Evolutionary conservation across 2,797 vertebrate genomes (phyloP), one percentile per base, ranked within the genome.

Genomic region (Podarcis lilfordi): DNA sequence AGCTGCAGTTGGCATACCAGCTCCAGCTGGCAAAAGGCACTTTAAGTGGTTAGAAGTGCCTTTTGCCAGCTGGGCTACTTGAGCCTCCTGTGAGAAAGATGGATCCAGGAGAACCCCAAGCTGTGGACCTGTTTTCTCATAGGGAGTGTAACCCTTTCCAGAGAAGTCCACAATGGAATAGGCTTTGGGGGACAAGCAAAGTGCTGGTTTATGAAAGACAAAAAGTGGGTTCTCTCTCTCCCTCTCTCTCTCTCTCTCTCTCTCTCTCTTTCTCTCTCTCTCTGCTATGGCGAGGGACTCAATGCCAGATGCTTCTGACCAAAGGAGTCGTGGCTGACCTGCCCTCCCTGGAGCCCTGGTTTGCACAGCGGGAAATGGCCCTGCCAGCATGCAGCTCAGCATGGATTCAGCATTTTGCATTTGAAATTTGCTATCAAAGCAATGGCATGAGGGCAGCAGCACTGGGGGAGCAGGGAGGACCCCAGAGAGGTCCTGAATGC

Each of bases 391-490:
- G 90, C 80, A 91, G 88, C 91, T 85, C 84, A 66, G 0, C 91
- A 82, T 1, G 89, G 86, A 75, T 81, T 69, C 72, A 89, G 91
- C 89, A 90, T 19, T 82, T 50, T 81, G 59, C 90, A 0, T 37
- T 45, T 84, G 92, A 88, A 93, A 94, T 91, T 86, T 92, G 93
- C 92, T 92, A 92, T 91, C 88, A 90, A 95, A 87, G 87, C 45
- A 89, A 88, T 0, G 45, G 83, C 8, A 76, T 69, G 27, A 68
- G 27, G 79, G 89, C 86, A 75, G 89, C 85, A 91, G 94, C 92
- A 93, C 11, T n/a, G 75, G 59, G 88, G 92, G 88, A 93, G 86
- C 84, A 82, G 37, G 85, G 86, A 84, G 90, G 88, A 89, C 32
- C 45, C 82, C 43, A 2, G 81, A 37, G 74, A 40, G 19, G 61